Percentiles rank a stretch among this genome's conserved stretches.
Evolutionary conservation across 2,797 vertebrate species (phyloP).

Genomic region (Sciurus vulgaris): DNA sequence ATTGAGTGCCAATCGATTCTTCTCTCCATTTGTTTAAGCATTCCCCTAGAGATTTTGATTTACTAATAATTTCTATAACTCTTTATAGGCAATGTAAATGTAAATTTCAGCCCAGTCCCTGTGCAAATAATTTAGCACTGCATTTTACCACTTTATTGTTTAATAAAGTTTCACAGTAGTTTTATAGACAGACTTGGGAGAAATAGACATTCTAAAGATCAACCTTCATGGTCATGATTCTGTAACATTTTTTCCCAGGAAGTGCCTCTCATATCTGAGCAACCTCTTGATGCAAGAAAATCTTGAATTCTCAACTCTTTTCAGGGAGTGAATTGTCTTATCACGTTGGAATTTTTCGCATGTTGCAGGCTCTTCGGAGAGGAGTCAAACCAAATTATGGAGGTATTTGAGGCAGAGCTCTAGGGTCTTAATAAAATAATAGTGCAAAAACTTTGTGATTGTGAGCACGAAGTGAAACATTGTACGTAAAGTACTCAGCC

Average conservation of each 20-base stretch:
- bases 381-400: neutral
- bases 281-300: slow-evolving; percentile 29
- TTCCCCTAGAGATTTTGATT: slow-evolving; percentile 56
- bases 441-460: neutral
- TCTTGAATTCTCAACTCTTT: neutral
- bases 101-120: slow-evolving; percentile 12
- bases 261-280: neutral
- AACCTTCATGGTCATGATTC: neutral
- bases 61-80: slow-evolving; percentile 73
- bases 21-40: slow-evolving; percentile 55
- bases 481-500: neutral
- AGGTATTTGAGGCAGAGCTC: neutral
- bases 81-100: slow-evolving; percentile 48
- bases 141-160: slow-evolving; percentile 18
- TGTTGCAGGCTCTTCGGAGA: neutral
- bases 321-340: neutral
- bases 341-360: neutral
- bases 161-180: slow-evolving; percentile 40
- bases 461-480: neutral
- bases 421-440: neutral
- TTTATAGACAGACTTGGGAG: neutral
- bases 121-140: slow-evolving; percentile 59
- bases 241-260: neutral
- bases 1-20: slow-evolving; percentile 15
- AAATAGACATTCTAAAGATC: slow-evolving; percentile 30